Evolutionary conservation across 2,888 invertebrate species (phyloP).

Genomic region (Hypsopygia costalis): DNA sequence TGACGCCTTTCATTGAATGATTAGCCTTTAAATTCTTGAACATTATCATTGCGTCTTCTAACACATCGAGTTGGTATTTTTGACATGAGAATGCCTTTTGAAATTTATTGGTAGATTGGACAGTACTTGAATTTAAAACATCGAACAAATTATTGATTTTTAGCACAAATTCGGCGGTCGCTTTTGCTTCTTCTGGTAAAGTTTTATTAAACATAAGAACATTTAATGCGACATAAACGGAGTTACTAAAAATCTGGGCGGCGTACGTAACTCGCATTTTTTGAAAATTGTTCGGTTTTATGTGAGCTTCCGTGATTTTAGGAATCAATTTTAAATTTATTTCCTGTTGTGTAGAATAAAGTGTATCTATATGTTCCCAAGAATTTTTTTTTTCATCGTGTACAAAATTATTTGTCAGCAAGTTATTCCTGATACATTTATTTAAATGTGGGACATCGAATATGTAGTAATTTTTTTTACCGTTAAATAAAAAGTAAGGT

Average conservation of each 20-base stretch:
- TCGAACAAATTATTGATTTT: neutral
- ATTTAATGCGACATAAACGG: neutral
- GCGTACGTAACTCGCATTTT: neutral
- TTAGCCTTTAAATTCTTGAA: constrained; percentile 10
- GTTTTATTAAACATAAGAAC: neutral
- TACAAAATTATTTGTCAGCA: no score
- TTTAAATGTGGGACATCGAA: constrained; percentile 24
- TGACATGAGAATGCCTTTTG: constrained; percentile 1
- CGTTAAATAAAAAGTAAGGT: constrained; percentile 18
- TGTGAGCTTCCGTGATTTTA: no score
- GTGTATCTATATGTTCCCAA: constrained; percentile 19
- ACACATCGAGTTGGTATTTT: constrained; percentile 3
- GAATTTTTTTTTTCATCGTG: constrained; percentile 15
- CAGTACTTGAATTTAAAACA: constrained; percentile 5
- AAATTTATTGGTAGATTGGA: constrained; percentile 6
- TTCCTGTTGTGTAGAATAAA: constrained; percentile 15
- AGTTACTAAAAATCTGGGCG: neutral
- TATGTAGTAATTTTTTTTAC: constrained; percentile 17
- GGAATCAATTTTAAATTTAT: no score
- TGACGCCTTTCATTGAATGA: constrained; percentile 2
- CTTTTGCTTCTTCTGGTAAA: neutral
- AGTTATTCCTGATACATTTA: constrained; percentile 12
- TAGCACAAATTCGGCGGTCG: neutral
- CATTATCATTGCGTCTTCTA: constrained; percentile 11
- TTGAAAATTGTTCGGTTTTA: no score